Evolutionary conservation across 1,140 invertebrate species (phyloP).

Genomic region (Spodoptera frugiperda): DNA sequence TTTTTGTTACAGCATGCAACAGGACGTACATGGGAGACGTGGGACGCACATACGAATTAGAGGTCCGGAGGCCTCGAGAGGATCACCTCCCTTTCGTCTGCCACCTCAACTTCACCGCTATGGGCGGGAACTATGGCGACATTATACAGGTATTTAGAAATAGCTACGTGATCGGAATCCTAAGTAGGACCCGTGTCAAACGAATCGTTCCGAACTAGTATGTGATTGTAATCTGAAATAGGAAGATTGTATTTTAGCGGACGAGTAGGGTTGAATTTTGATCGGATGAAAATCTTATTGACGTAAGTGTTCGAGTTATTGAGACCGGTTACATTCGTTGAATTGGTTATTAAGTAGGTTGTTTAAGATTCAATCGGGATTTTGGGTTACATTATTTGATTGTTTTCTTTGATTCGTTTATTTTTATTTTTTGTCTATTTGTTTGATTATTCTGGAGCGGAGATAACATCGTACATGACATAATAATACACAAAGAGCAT

Average conservation of each 20-base stretch:
- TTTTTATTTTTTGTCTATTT: too few species aligned
- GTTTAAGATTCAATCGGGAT: too few species aligned
- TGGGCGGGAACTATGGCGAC: conserved; percentile 90
- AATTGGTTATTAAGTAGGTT: not conserved
- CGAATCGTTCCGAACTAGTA: conserved; percentile 27
- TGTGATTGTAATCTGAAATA: conserved; percentile 48
- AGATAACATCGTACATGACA: too few species aligned
- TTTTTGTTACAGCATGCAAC: conserved; percentile 90
- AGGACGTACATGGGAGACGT: conserved; percentile 93
- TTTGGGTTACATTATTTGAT: too few species aligned
- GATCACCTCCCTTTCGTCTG: conserved; percentile 92
- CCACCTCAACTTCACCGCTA: conserved; percentile 93
- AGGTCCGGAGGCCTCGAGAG: conserved; percentile 90
- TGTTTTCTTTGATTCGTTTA: too few species aligned
- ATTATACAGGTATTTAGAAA: conserved; percentile 89
- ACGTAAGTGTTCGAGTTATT: not conserved
- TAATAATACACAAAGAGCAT: too few species aligned
- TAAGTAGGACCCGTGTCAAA: conserved; percentile 29
- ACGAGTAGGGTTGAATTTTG: conserved; percentile 9
- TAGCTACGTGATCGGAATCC: conserved; percentile 27
- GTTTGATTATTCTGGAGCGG: too few species aligned
- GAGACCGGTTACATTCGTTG: not conserved
- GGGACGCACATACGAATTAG: conserved; percentile 92
- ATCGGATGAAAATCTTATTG: conserved; percentile 6
- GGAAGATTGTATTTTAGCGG: conserved; percentile 41